These are phyloP conservation scores for Apis florea DNA, from an alignment of 1,140 invertebrate species.

Conservation along the genomic window DNA sequence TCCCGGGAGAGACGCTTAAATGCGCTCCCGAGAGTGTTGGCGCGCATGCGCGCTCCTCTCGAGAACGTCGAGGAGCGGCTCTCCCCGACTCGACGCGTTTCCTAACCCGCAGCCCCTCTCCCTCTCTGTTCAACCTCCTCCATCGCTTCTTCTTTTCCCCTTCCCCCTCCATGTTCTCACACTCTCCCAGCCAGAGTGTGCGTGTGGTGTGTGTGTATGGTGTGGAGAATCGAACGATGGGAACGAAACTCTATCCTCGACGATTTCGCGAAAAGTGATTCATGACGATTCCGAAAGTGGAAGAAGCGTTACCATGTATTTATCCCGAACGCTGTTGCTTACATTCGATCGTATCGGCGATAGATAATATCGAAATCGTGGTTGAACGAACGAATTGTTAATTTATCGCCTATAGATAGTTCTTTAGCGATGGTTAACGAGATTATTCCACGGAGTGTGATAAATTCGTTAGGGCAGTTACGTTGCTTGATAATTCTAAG, in stretches of 20 bases:
- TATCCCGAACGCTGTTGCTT: background rate
- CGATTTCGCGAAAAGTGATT: background rate
- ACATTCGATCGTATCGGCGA: background rate
- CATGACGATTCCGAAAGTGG: background rate
- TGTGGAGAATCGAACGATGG: conserved; percentile 8
- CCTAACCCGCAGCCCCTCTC: conserved; percentile 9
- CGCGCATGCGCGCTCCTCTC: conserved; percentile 59
- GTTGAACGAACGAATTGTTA: background rate
- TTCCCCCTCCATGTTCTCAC: background rate
- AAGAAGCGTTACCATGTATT: too few species aligned
- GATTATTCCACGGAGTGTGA: background rate
- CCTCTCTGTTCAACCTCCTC: background rate
- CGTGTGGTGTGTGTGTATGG: background rate
- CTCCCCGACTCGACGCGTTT: background rate
- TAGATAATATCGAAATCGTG: background rate
- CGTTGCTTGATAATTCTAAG: background rate
- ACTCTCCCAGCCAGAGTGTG: conserved; percentile 5
- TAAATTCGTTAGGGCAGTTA: background rate
- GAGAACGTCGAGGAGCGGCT: conserved; percentile 32
- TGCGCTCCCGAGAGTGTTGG: conserved; percentile 56
- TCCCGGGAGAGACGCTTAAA: conserved; percentile 56
- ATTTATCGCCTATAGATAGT: conserved; percentile 1
- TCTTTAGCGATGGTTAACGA: background rate
- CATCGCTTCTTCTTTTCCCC: background rate
- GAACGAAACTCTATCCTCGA: conserved; percentile 5